Conservation (phyloP, 2,113 vertebrate species). For the Trogon melanurus region DNA sequence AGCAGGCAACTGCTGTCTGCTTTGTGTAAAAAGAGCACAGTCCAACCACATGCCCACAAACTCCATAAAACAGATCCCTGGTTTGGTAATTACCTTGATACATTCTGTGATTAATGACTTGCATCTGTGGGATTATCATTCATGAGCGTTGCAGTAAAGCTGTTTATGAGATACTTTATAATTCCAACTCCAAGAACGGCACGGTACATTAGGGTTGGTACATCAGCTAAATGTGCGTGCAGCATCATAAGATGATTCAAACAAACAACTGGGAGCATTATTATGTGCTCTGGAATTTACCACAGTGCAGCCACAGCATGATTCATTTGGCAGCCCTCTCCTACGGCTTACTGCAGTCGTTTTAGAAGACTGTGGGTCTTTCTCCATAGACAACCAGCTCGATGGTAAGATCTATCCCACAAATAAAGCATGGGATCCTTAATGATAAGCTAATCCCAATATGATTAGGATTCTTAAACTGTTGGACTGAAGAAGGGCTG, state of each 20-base stretch:
- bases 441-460: neutral
- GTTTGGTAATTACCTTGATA: neutral
- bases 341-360: neutral
- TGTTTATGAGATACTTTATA: constrained; percentile 31
- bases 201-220: constrained; percentile 27
- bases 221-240: constrained; percentile 36
- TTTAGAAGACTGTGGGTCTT: neutral
- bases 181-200: constrained; percentile 13
- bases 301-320: neutral
- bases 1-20: neutral
- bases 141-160: neutral
- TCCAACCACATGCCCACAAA: neutral
- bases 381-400: neutral
- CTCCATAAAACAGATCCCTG: neutral
- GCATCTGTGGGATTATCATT: constrained; percentile 37
- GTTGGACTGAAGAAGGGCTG: neutral
- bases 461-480: neutral
- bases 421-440: neutral
- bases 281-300: constrained; percentile 12
- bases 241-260: constrained; percentile 15
- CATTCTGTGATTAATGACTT: constrained; percentile 43
- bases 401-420: neutral
- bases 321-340: constrained; percentile 24
- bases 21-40: neutral
- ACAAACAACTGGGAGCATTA: constrained; percentile 44